Evolutionary conservation across 35 echinoderm and acorn worm genomes (phyloP), one percentile per base, ranked within the genome.

Genomic region (Nesometra sesokonis): DNA sequence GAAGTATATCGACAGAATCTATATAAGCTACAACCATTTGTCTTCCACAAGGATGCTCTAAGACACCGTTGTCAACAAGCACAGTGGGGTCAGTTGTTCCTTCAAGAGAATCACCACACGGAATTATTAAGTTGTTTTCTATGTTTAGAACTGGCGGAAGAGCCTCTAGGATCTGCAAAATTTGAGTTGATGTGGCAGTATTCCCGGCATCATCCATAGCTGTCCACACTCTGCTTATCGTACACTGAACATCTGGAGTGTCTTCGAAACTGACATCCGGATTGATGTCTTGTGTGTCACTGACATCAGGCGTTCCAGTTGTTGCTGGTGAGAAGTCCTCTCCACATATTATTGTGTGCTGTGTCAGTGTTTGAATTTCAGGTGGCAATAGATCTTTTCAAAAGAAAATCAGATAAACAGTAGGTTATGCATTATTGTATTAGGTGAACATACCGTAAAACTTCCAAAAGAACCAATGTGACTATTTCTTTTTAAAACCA

Each of bases 191-290:
- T 29, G 30, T 82, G 11, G 87, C 87, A 9, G 79, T 19, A 33
- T 88, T 88, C 0, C 79, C 79, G 21, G 87, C 87, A 0, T 37
- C 87, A 40, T 88, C 87, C 4, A 80, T 77, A 17, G 79, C 79
- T 33, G n/a, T 88, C 87, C 87, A 88, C n/a, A 82, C 32, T 43
- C 87, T 47, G 34, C 21, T 47, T 31, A 82, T 35, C n/a, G 87
- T 47, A 77, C 87, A 88, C 17, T 77, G 33, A 21, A 38, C 11
- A 27, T 3, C 17, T 13, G 36, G 67, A 17, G 32, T 46, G 35
- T 88, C 87, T 23, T 35, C 31, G 27, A 21, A 82, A 11, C 31
- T 32, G 3, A 81, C 1, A 29, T 15, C 11, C 27, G 80, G 39
- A 11, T n/a, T 34, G 30, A 47, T 31, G 35, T 88, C 87, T 36